Conservation (phyloP, 2,113 vertebrate species). For the Coregonus clupeaformis region DNA sequence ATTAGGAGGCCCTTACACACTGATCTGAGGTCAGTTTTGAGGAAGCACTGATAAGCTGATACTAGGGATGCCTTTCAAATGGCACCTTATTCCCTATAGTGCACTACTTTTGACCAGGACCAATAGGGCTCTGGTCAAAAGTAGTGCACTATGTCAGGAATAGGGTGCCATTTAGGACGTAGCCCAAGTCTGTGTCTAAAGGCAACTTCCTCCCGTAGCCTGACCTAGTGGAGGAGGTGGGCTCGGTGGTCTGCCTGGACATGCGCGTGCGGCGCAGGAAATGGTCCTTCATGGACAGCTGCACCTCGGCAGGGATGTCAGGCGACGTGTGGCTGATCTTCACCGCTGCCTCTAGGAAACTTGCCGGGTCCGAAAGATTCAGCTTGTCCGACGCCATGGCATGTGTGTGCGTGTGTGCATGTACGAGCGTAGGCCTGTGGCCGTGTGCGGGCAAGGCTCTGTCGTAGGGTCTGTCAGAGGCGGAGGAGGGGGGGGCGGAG, state of each 20-base stretch:
- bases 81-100: too few species aligned
- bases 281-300: conserved; percentile 86
- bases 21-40: too few species aligned
- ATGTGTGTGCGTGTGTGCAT: conserved; percentile 44
- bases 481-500: conserved; percentile 30
- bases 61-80: too few species aligned
- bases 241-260: conserved; percentile 85
- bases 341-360: conserved; percentile 84
- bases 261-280: conserved; percentile 80
- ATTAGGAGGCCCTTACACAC: background rate
- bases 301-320: conserved; percentile 86
- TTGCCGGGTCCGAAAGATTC: conserved; percentile 72
- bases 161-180: too few species aligned
- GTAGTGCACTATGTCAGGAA: too few species aligned
- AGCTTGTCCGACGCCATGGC: conserved; percentile 82
- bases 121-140: too few species aligned
- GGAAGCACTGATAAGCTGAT: background rate
- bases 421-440: too few species aligned
- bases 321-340: conserved; percentile 91
- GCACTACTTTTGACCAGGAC: too few species aligned
- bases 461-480: conserved; percentile 57
- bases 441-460: background rate
- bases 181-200: background rate
- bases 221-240: conserved; percentile 84
- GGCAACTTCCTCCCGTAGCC: background rate